A percentile compares a stretch with the other conserved stretches of the same genome.
Evolutionary conservation across 2,797 vertebrate genomes (phyloP).

Genomic region (Anabacerthia variegaticeps): DNA sequence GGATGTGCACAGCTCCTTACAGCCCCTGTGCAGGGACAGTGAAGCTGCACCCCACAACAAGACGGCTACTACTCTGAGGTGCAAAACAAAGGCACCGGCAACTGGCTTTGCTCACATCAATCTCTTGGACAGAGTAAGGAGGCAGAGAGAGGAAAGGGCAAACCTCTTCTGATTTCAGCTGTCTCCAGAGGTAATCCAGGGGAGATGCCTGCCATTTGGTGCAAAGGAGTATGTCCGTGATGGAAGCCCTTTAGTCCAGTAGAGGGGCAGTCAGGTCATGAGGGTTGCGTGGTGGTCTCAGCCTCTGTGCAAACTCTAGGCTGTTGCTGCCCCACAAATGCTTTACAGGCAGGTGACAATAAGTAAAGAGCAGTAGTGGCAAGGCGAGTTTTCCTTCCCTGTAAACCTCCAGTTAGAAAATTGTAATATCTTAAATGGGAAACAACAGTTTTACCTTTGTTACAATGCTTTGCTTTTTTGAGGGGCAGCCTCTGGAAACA

Average conservation of each 20-base stretch:
- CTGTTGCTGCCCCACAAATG: not conserved
- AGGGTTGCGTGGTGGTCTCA: not conserved
- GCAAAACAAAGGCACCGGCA: not conserved
- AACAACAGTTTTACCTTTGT: not conserved
- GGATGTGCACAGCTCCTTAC: rapidly evolving
- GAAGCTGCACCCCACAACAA: not conserved
- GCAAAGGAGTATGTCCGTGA: not conserved
- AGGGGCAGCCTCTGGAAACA: not conserved
- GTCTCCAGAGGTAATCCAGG: too few species aligned
- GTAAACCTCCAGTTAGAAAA: not conserved
- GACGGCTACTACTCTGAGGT: not conserved
- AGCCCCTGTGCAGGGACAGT: too few species aligned
- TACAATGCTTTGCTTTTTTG: not conserved
- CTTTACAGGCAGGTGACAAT: not conserved
- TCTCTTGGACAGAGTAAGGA: not conserved
- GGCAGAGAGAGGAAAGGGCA: not conserved
- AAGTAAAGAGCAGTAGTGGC: not conserved
- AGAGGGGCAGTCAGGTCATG: not conserved
- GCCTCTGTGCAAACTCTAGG: not conserved
- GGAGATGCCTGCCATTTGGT: not conserved
- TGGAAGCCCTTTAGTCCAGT: not conserved
- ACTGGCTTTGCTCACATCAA: rapidly evolving
- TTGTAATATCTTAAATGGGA: not conserved
- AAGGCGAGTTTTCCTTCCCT: not conserved
- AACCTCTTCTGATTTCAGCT: not conserved